Percentiles rank a stretch among this genome's conserved stretches.
Evolutionary conservation across 1,140 invertebrate genomes (phyloP).

Genomic region (Drosophila ercepeae): DNA sequence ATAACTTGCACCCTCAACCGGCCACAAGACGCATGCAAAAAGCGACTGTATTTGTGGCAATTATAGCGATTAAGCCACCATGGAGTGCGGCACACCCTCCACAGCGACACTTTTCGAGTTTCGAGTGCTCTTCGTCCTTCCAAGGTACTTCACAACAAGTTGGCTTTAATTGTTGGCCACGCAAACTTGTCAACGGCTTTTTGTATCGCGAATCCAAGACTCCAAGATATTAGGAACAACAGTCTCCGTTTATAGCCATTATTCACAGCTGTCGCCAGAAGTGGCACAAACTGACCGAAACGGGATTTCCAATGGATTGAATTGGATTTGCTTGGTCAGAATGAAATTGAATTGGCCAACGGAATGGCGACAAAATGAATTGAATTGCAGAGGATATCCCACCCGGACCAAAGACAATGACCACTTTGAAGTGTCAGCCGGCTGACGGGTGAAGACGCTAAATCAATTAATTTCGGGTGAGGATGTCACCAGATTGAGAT

Average conservation of each 20-base stretch:
- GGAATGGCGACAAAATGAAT: slow-evolving; percentile 14
- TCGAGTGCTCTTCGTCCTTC: slow-evolving; percentile 19
- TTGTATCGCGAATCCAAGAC: slow-evolving; percentile 9
- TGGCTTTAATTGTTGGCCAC: slow-evolving; percentile 70
- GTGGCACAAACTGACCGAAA: slow-evolving; percentile 46
- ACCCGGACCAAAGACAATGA: slow-evolving; percentile 20
- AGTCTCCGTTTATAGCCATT: slow-evolving; percentile 51
- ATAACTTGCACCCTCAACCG: slow-evolving; percentile 60
- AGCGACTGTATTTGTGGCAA: slow-evolving; percentile 24
- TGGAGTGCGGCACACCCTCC: slow-evolving; percentile 20
- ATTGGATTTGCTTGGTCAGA: slow-evolving; percentile 15
- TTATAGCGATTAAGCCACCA: slow-evolving; percentile 45
- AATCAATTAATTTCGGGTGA: slow-evolving; percentile 35
- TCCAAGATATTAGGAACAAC: slow-evolving; percentile 11
- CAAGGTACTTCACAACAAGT: slow-evolving; percentile 21
- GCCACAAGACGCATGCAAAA: slow-evolving; percentile 41
- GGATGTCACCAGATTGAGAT: slow-evolving; percentile 15
- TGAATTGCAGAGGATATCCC: slow-evolving; percentile 20
- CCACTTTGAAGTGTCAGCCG: slow-evolving; percentile 27
- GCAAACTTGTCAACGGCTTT: slow-evolving; percentile 69
- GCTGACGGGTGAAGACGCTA: slow-evolving; percentile 13
- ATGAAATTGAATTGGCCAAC: slow-evolving; percentile 28
- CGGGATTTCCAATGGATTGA: slow-evolving; percentile 37
- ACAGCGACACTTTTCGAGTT: slow-evolving; percentile 61
- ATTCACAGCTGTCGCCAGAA: slow-evolving; percentile 74